These are phyloP conservation scores for Clepsis dumicolana DNA, from an alignment of 2,888 invertebrate species.

Conservation along the genomic window DNA sequence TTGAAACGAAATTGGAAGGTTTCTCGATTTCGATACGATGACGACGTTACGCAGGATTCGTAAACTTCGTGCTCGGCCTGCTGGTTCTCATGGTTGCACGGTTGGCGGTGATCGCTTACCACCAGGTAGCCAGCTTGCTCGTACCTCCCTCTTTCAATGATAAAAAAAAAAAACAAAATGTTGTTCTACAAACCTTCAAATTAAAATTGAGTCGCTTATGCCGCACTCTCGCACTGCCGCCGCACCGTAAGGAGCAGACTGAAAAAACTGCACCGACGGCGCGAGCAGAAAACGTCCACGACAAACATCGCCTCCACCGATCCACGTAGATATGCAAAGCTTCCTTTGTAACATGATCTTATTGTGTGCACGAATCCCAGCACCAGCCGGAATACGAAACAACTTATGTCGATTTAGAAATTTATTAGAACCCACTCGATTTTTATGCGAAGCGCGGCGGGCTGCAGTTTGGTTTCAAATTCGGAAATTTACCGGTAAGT, in stretches of 20 bases:
- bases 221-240: constrained; percentile 54
- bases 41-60: no score
- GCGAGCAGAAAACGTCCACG: constrained; percentile 64
- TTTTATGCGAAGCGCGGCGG: constrained; percentile 73
- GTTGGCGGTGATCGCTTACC: no score
- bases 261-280: constrained; percentile 60
- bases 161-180: no score
- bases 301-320: constrained; percentile 65
- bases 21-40: no score
- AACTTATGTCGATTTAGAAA: constrained; percentile 82
- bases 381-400: constrained; percentile 76
- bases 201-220: not conserved
- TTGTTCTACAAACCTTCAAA: no score
- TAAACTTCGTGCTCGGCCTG: no score
- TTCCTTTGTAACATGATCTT: constrained; percentile 83
- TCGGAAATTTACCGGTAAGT: constrained; percentile 54
- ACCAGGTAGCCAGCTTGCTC: no score
- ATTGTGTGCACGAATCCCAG: constrained; percentile 77
- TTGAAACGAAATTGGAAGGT: no score
- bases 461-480: constrained; percentile 69
- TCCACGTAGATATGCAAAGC: constrained; percentile 80
- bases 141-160: no score
- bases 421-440: constrained; percentile 77
- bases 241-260: constrained; percentile 56
- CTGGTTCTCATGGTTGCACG: no score